Conservation (phyloP, 2,113 vertebrate species). For the Amblyopsis rosae region DNA sequence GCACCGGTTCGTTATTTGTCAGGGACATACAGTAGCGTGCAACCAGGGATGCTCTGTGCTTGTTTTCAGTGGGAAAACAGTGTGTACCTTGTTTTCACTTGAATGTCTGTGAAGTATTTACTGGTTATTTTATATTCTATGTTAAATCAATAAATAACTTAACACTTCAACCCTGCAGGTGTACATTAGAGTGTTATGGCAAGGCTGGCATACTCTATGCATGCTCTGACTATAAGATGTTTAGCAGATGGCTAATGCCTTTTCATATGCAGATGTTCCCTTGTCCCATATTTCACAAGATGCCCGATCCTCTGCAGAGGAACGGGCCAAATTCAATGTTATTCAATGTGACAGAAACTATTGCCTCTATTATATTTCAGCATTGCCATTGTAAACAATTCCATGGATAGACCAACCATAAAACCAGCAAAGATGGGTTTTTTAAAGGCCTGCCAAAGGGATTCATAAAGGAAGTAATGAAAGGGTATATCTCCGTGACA, state of each 20-base stretch:
- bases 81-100: neutral
- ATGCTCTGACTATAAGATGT: neutral
- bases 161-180: neutral
- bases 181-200: neutral
- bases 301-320: no score
- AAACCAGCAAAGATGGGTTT: neutral
- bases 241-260: neutral
- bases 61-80: neutral
- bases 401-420: slow-evolving; percentile 20
- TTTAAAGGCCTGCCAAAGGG: slow-evolving; percentile 13
- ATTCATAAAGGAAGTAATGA: slow-evolving; percentile 46
- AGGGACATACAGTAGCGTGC: slow-evolving; percentile 4
- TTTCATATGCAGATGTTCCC: neutral
- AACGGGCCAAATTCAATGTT: neutral
- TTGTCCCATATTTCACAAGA: neutral
- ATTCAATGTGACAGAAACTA: slow-evolving; percentile 1
- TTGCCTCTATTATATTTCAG: neutral
- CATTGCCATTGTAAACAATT: slow-evolving; percentile 11
- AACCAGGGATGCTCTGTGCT: slow-evolving; percentile 2
- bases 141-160: slow-evolving; percentile 22
- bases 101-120: neutral
- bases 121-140: neutral
- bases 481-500: slow-evolving; percentile 47
- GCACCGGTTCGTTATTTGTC: neutral
- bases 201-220: neutral